Evolutionary conservation across 1,140 invertebrate genomes (phyloP).

Genomic region (Eupeodes corollae): DNA sequence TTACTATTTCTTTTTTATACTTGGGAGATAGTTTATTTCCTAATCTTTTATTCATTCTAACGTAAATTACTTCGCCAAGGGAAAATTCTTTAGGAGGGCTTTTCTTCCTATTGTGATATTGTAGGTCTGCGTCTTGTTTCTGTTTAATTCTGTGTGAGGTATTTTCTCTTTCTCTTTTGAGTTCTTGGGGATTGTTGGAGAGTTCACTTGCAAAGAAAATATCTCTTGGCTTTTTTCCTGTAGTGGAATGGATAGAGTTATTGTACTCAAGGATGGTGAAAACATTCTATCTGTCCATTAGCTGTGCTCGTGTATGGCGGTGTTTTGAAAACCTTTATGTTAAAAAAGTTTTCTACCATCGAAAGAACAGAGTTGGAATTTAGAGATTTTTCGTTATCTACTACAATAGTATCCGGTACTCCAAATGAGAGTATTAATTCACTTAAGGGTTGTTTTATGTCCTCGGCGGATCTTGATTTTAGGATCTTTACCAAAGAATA

Average conservation of each 20-base stretch:
- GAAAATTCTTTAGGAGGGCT: not conserved
- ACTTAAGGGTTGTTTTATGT: constrained; percentile 1
- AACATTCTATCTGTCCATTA: constrained; percentile 1
- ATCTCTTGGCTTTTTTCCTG: not conserved
- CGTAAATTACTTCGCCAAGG: too few species aligned
- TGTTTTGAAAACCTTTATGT: not conserved
- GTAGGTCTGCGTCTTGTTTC: constrained; percentile 4
- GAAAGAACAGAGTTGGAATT: not conserved
- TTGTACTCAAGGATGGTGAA: not conserved
- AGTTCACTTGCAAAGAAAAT: not conserved
- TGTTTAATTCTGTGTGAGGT: not conserved
- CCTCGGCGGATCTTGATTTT: not conserved
- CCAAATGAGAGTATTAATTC: too few species aligned
- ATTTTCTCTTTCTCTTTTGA: not conserved
- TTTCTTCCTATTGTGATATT: constrained; percentile 2
- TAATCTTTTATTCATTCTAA: constrained; percentile 7
- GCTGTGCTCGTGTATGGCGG: not conserved
- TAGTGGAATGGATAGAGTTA: not conserved
- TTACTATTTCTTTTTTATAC: too few species aligned
- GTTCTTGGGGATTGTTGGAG: not conserved
- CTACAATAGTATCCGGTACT: not conserved
- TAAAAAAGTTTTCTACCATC: not conserved
- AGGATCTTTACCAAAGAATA: not conserved
- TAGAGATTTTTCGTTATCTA: constrained; percentile 1
- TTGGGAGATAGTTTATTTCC: too few species aligned